Evolutionary conservation across 2,113 vertebrate species (phyloP).

Genomic region (Brachirus orientalis): DNA sequence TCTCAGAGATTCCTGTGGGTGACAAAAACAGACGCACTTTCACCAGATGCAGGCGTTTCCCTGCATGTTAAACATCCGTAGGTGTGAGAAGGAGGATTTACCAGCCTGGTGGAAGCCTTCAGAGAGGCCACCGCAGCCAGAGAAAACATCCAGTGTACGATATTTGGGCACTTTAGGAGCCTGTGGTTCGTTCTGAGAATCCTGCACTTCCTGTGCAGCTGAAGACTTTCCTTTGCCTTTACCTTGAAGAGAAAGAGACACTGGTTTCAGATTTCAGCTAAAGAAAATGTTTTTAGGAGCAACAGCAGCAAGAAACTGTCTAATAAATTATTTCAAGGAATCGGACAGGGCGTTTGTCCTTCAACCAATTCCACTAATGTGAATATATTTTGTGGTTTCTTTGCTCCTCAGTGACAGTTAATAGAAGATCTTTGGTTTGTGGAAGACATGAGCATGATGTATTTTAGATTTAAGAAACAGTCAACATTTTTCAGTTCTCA

Average conservation of each 20-base stretch:
- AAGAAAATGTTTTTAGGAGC: too few species aligned
- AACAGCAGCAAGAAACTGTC: too few species aligned
- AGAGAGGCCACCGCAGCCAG: slow-evolving; percentile 93
- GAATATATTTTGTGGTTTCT: too few species aligned
- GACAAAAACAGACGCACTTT: not conserved
- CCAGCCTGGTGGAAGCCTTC: slow-evolving; percentile 98
- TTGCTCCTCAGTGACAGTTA: too few species aligned
- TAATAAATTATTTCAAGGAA: too few species aligned
- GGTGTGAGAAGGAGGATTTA: slow-evolving; percentile 40
- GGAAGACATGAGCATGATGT: too few species aligned
- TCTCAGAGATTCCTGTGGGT: slow-evolving; percentile 81
- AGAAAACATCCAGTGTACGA: slow-evolving; percentile 93
- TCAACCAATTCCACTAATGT: too few species aligned
- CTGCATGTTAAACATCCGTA: not conserved
- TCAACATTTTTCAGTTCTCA: too few species aligned
- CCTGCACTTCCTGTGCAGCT: slow-evolving; percentile 74
- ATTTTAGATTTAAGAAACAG: too few species aligned
- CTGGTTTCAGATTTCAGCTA: not conserved
- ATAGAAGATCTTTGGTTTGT: too few species aligned
- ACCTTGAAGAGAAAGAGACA: slow-evolving; percentile 68
- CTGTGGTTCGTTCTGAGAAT: slow-evolving; percentile 65
- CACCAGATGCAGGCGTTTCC: not conserved
- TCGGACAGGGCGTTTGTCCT: too few species aligned
- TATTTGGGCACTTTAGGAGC: slow-evolving; percentile 82
- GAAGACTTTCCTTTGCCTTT: slow-evolving; percentile 86